A percentile compares a stretch with the other conserved stretches of the same genome.
phyloP scores from a whole-genome alignment of 1,140 invertebrate genomes.

The Frieseomelitta varia region DNA sequence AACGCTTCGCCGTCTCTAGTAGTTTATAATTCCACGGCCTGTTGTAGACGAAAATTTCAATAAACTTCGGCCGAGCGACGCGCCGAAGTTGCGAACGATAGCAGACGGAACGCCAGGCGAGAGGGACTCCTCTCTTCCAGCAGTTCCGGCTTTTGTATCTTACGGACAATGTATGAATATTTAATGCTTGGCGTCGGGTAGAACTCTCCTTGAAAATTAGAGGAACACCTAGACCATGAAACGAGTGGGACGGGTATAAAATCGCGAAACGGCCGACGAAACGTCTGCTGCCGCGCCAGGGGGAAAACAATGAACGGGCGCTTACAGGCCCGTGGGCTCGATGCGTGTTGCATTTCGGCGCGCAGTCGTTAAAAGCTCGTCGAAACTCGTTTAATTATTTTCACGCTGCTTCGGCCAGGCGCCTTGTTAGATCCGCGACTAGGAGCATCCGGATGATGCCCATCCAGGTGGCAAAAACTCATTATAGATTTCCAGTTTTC shows the following conservation, averaged over 20 bases:
- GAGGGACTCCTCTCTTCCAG: background rate
- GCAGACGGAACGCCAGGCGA: background rate
- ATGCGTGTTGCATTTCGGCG: slow-evolving; percentile 51
- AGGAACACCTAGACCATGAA: slow-evolving; percentile 24
- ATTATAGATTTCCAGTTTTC: slow-evolving; percentile 58
- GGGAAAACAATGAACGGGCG: slow-evolving; percentile 41
- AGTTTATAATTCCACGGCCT: background rate
- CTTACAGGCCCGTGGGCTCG: slow-evolving; percentile 26
- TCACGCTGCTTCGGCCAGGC: slow-evolving; percentile 38
- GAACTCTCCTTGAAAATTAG: slow-evolving; percentile 18
- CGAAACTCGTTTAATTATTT: slow-evolving; percentile 69
- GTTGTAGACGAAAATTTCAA: slow-evolving; percentile 9
- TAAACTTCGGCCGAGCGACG: slow-evolving; percentile 2
- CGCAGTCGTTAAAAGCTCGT: slow-evolving; percentile 60
- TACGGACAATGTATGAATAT: slow-evolving; percentile 26
- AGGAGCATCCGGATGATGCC: slow-evolving; percentile 15
- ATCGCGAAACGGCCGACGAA: slow-evolving; percentile 26
- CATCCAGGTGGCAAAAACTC: slow-evolving; percentile 45
- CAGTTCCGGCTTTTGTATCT: slow-evolving; percentile 11
- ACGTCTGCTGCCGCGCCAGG: background rate
- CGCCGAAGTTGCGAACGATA: slow-evolving; percentile 3
- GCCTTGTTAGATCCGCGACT: slow-evolving; percentile 56
- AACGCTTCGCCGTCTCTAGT: background rate
- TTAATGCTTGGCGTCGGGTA: background rate
- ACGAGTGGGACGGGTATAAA: slow-evolving; percentile 12